Conservation (phyloP, 2,113 vertebrate genomes). For the Plectropomus leopardus region DNA sequence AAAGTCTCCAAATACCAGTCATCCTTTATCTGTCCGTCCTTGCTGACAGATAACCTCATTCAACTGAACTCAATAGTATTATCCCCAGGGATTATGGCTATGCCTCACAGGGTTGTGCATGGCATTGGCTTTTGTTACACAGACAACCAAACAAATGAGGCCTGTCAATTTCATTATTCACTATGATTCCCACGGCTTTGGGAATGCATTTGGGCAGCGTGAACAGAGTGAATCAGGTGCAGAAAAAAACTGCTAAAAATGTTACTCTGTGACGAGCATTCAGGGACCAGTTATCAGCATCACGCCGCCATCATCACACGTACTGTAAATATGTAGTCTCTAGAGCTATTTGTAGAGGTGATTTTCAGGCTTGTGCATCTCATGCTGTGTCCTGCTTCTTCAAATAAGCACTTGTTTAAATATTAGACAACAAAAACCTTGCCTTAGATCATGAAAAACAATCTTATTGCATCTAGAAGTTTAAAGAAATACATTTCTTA, state of each 20-base stretch:
- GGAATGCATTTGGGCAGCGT: constrained; percentile 13
- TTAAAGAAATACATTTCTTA: not conserved
- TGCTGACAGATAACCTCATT: constrained; percentile 70
- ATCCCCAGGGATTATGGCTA: constrained; percentile 62
- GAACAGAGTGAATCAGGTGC: constrained; percentile 58
- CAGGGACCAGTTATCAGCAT: constrained; percentile 56
- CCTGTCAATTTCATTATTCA: constrained; percentile 68
- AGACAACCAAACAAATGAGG: constrained; percentile 66
- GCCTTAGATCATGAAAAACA: not conserved
- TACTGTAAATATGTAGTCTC: not conserved
- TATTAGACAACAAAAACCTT: not conserved
- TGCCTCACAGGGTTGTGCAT: constrained; percentile 39
- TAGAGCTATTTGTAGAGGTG: not conserved
- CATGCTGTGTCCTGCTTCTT: not conserved
- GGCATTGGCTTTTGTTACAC: constrained; percentile 53
- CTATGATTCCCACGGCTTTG: constrained; percentile 31
- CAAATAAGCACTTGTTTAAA: not conserved
- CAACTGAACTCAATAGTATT: constrained; percentile 51
- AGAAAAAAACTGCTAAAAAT: constrained; percentile 36
- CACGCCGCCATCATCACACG: constrained; percentile 4
- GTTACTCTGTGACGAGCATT: constrained; percentile 30
- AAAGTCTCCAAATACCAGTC: constrained; percentile 61
- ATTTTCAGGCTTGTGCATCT: not conserved
- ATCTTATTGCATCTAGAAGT: not conserved
- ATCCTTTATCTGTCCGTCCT: constrained; percentile 58